Conservation (phyloP, 1,140 invertebrate species). For the Cepaea nemoralis region DNA sequence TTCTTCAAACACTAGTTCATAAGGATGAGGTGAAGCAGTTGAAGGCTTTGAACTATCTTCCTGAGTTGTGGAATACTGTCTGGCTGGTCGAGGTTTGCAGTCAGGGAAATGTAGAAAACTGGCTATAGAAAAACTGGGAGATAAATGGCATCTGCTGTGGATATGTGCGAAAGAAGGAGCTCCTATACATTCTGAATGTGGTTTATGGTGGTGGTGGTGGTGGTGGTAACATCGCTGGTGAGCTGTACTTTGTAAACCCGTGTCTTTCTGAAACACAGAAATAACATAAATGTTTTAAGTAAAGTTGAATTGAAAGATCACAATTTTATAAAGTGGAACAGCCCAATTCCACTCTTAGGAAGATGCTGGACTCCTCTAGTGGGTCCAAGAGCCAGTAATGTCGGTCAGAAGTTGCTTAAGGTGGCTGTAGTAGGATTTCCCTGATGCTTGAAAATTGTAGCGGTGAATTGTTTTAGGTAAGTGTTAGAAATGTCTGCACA, state of each 20-base stretch:
- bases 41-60: neutral
- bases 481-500: no score
- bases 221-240: neutral
- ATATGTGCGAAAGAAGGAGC: neutral
- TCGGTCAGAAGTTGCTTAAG: no score
- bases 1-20: slow-evolving; percentile 86
- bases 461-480: no score
- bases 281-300: no score
- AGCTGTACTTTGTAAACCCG: neutral
- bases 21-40: slow-evolving; percentile 79
- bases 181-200: neutral
- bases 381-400: no score
- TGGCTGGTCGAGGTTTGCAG: neutral
- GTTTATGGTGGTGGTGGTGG: neutral
- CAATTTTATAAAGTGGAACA: no score
- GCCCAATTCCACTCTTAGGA: no score
- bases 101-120: neutral
- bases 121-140: neutral
- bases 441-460: no score
- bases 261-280: neutral
- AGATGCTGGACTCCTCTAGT: no score
- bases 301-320: no score
- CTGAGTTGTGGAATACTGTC: slow-evolving; percentile 12
- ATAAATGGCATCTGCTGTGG: neutral
- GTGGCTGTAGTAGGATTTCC: no score